Conservation (phyloP, 2,113 vertebrate genomes). For the Zosterops hypoxanthus region DNA sequence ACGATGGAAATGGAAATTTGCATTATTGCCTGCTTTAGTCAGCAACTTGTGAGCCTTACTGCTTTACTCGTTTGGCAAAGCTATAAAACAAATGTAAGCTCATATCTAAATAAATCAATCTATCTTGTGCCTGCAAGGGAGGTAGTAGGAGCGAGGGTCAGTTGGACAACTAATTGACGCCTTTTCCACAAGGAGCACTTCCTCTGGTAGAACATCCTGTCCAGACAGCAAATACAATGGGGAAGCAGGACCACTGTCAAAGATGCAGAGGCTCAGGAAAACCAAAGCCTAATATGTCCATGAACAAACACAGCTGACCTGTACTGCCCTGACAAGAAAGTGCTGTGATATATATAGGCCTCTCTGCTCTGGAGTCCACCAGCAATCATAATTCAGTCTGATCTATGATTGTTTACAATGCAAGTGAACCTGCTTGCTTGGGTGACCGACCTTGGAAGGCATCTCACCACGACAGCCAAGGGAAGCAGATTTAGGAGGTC, state of each 20-base stretch:
- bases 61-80: not conserved
- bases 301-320: conserved; percentile 50
- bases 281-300: not conserved
- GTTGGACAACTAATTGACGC: conserved; percentile 50
- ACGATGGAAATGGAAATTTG: conserved; percentile 9
- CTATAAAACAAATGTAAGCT: not conserved
- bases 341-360: not conserved
- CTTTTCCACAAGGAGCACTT: conserved; percentile 59
- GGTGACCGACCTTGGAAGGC: conserved; percentile 39
- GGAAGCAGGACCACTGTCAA: conserved; percentile 37
- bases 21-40: conserved; percentile 14
- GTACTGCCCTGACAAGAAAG: conserved; percentile 18
- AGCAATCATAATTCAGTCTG: conserved; percentile 22
- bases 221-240: conserved; percentile 64
- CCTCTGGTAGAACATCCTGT: conserved; percentile 68
- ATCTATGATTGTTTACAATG: conserved; percentile 48
- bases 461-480: not conserved
- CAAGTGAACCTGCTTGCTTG: conserved; percentile 39
- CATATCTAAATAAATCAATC: not conserved
- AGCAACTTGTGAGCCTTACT: not conserved
- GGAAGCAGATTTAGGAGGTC: conserved; percentile 39
- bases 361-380: conserved; percentile 1
- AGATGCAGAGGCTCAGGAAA: conserved; percentile 53
- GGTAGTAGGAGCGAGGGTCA: conserved; percentile 12
- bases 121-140: not conserved